Base-by-base conservation (phyloP, 2,113 vertebrate genomes). In the Monopterus albus region DNA sequence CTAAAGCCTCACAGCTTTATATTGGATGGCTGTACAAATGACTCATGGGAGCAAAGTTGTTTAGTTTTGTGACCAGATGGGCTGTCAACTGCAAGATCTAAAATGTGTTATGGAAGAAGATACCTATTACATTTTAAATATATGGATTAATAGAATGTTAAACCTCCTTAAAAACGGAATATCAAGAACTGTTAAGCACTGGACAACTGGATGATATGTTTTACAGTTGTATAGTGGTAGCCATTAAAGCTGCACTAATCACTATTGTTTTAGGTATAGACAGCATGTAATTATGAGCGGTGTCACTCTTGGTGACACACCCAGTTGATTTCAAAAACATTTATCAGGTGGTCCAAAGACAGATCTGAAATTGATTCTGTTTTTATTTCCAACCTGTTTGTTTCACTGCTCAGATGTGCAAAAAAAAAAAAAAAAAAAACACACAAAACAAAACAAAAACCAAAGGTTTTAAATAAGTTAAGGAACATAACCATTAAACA, bases 71-170 rank as follows among this genome's bases (percentile, higher is more conserved):
- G 26, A 17, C 28, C 29, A 69, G 42, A 68, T 45, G 50, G 43
- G 11, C 25, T 38, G 39, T 11, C 28, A 72, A 42, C 56, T 45
- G 39, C 29, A 35, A 5, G 2, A 55, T 55, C 35, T 1, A 11
- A 53, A 52, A 38, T 35, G 23, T 50, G 20, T 7, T 26, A 17
- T 26, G 11, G 21, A 67, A 42, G 47, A 68, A 15, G 29, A 45
- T 58, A 56, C 51, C 45, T 50, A 51, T 70, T 70, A 35, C 14
- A 21, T 68, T 67, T 60, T 39, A 52, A n/a, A 4, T 67, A 29
- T 39, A 23, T 29, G 58, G 21, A 63, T 77, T 43, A 70, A 63
- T 43, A 17, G 25, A 11, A n/a, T 62, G 57, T 77, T 74, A 62
- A 72, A 46, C 28, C 28, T 40, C 49, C 59, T 28, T n/a, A n/a